Evolutionary conservation across 2,113 vertebrate species (phyloP).

Genomic region (Paracanthobrama guichenoti): DNA sequence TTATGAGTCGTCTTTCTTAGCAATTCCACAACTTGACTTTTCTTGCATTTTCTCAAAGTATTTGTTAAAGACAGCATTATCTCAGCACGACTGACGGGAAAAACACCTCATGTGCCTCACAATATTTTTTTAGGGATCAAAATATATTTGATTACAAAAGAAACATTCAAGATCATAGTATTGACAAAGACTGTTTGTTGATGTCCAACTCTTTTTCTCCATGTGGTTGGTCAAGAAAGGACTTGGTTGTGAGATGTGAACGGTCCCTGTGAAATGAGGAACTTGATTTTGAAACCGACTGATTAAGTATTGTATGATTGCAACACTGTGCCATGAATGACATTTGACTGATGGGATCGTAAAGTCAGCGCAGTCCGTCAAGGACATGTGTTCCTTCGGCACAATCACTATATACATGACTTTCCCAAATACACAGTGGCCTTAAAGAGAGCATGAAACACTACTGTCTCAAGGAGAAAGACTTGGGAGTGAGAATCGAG

Average conservation of each 20-base stretch:
- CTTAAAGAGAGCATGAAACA: not conserved
- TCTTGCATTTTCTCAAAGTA: not conserved
- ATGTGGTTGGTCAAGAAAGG: not conserved
- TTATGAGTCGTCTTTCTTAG: not conserved
- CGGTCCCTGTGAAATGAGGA: conserved; percentile 53
- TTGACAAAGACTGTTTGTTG: conserved; percentile 21
- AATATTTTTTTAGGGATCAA: conserved; percentile 1
- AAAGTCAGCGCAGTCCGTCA: not conserved
- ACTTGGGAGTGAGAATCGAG: conserved; percentile 61
- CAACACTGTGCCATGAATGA: conserved; percentile 64
- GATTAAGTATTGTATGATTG: conserved; percentile 62
- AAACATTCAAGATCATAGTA: not conserved
- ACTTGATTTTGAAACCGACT: conserved; percentile 57
- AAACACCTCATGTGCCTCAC: too few relatives aligned
- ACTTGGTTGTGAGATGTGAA: conserved; percentile 43
- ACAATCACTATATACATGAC: conserved; percentile 15
- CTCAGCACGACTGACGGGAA: too few relatives aligned
- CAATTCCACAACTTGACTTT: conserved; percentile 18
- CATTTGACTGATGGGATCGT: not conserved
- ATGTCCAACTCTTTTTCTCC: not conserved
- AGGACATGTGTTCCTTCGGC: conserved; percentile 62
- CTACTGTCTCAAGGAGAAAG: conserved; percentile 65
- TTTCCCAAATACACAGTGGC: not conserved
- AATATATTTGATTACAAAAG: not conserved
- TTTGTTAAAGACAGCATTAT: too few relatives aligned